Evolutionary conservation across 2,888 invertebrate genomes (phyloP), one percentile per base, ranked within the genome.

Genomic region (Mesopsocus fuscifrons): DNA sequence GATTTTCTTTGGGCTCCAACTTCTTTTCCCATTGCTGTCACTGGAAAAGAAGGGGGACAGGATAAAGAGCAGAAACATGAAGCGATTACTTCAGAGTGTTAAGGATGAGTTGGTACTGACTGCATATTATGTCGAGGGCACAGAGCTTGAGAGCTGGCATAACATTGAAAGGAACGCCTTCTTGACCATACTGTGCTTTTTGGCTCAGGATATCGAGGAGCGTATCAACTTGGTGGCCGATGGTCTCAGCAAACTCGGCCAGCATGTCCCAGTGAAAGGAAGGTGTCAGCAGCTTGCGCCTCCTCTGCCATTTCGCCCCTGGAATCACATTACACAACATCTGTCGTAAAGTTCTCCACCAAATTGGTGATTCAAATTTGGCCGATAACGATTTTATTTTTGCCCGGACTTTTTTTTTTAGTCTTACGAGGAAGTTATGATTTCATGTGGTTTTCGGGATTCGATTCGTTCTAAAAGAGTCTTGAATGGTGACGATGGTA

Each of bases 1-100:
- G 50, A 50, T 44, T 59, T 57, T 1, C 50, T 54, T 45, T 64
- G 64, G 1, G 63, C 60, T 35, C 62, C 56, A 1, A 64, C 48
- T 1, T 56, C 54, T 44, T 56, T 58, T 2, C 63, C 65, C 63
- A 64, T 63, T 1, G 61, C 59, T 38, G 59, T 62, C 18, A 57
- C 63, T 63, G 51, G 3, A 53, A 54, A 13, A 41, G 5, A 11
- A 26, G 23, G n/a, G n/a, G n/a, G n/a, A n/a, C n/a, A n/a, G n/a
- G n/a, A n/a, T n/a, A n/a, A n/a, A n/a, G n/a, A n/a, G n/a, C n/a
- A n/a, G n/a, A n/a, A n/a, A n/a, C n/a, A n/a, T n/a, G n/a, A n/a
- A n/a, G n/a, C n/a, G n/a, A n/a, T n/a, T n/a, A n/a, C n/a, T n/a
- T n/a, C n/a, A n/a, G n/a, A n/a, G n/a, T n/a, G n/a, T n/a, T n/a